phyloP scores from a whole-genome alignment of 2,888 invertebrate species.

The Sminthurinus aureus region DNA sequence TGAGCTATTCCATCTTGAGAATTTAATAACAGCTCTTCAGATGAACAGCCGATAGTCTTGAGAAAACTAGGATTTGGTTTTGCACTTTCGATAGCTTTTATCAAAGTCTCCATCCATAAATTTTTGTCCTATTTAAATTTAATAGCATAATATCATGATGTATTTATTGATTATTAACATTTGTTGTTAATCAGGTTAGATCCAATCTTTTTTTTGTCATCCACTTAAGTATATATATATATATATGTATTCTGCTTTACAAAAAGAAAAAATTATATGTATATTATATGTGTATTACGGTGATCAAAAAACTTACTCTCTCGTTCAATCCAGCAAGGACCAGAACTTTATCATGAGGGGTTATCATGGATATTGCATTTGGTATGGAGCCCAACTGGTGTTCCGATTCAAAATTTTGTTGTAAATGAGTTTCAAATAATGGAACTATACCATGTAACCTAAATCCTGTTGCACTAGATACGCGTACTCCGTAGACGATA shows the following conservation, averaged over 20 bases:
- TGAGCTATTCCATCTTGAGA: slow-evolving; percentile 63
- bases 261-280: neutral
- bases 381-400: slow-evolving; percentile 45
- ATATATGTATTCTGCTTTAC: neutral
- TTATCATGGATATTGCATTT: slow-evolving; percentile 49
- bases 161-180: too few relatives aligned
- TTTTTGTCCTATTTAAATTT: slow-evolving; percentile 78
- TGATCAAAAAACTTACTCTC: slow-evolving; percentile 16
- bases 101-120: slow-evolving; percentile 77
- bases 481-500: too few relatives aligned
- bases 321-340: slow-evolving; percentile 47
- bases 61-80: slow-evolving; percentile 64
- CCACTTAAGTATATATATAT: too few relatives aligned
- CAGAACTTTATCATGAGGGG: slow-evolving; percentile 45
- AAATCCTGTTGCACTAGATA: slow-evolving; percentile 62
- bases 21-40: slow-evolving; percentile 46
- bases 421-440: slow-evolving; percentile 33
- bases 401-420: slow-evolving; percentile 38
- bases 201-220: too few relatives aligned
- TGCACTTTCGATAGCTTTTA: slow-evolving; percentile 68
- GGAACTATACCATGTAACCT: slow-evolving; percentile 55
- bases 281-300: too few relatives aligned
- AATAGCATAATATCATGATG: neutral
- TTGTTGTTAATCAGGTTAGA: too few relatives aligned
- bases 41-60: slow-evolving; percentile 40